Evolutionary conservation across 2,888 invertebrate genomes (phyloP).

Genomic region (Oegoconia quadripuncta): DNA sequence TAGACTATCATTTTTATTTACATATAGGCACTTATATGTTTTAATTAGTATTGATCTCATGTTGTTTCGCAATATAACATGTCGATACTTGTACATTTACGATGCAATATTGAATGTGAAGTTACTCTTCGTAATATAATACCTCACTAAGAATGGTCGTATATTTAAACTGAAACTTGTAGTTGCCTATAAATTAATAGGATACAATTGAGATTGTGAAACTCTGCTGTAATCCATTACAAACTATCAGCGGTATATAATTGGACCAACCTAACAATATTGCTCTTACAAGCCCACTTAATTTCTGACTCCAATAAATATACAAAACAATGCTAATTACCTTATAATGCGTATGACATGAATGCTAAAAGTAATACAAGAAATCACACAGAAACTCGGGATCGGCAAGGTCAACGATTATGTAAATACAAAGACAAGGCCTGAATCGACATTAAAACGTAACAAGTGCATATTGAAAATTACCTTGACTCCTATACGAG

Average conservation of each 20-base stretch:
- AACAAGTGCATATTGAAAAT: slow-evolving; percentile 36
- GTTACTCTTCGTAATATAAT: too few relatives aligned
- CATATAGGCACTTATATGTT: neutral
- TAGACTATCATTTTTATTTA: neutral
- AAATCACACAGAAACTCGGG: slow-evolving; percentile 42
- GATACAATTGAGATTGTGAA: too few relatives aligned
- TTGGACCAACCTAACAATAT: neutral
- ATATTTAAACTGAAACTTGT: too few relatives aligned
- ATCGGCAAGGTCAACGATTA: slow-evolving; percentile 50
- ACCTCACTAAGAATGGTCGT: too few relatives aligned
- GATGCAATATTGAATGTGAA: too few relatives aligned
- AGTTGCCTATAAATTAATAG: too few relatives aligned
- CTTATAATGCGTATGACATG: slow-evolving; percentile 1
- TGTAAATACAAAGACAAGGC: slow-evolving; percentile 64
- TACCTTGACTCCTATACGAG: slow-evolving; percentile 61
- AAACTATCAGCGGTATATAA: neutral
- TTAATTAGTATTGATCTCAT: too few relatives aligned
- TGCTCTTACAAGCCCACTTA: neutral
- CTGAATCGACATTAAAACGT: slow-evolving; percentile 47
- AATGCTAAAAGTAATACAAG: slow-evolving; percentile 6
- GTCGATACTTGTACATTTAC: too few relatives aligned
- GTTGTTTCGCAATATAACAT: too few relatives aligned
- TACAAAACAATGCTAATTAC: slow-evolving; percentile 1
- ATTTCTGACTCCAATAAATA: neutral
- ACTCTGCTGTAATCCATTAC: too few relatives aligned